Evolutionary conservation across 2,888 invertebrate genomes (phyloP).

Genomic region (Andrena marginata): DNA sequence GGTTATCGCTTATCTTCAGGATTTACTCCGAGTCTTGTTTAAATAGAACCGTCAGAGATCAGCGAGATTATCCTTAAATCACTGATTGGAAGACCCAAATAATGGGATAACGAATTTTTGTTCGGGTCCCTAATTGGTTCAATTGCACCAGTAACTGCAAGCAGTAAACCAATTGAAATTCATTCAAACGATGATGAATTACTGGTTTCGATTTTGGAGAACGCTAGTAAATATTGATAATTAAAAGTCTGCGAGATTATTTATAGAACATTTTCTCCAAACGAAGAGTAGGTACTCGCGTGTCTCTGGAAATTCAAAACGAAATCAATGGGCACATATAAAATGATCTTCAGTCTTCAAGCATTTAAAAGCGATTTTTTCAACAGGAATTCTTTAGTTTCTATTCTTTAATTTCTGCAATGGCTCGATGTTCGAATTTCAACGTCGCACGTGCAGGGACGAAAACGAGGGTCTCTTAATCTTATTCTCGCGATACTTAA

Average conservation of each 20-base stretch:
- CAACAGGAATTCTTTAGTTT: no score
- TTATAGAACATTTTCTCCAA: conserved; percentile 16
- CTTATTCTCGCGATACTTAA: conserved; percentile 11
- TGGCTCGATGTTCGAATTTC: neutral
- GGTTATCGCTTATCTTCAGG: conserved; percentile 41
- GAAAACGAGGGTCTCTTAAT: conserved; percentile 16
- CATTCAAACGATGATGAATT: neutral
- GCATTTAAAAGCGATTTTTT: no score
- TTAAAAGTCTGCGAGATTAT: neutral
- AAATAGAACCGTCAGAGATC: conserved; percentile 33
- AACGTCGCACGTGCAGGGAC: neutral
- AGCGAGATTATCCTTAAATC: conserved; percentile 23
- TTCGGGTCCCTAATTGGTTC: neutral
- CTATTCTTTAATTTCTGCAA: neutral
- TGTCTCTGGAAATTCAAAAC: no score
- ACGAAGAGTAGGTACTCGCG: no score
- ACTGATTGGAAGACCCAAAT: conserved; percentile 11
- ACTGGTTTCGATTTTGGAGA: neutral
- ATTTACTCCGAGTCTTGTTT: conserved; percentile 20
- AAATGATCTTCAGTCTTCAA: no score
- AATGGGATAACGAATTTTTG: neutral
- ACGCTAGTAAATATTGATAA: no score
- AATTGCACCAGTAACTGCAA: neutral
- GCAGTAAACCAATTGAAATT: neutral
- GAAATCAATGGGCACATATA: no score